phyloP scores from a whole-genome alignment of 1,140 invertebrate genomes.

The Ctenoplectra terminalis region DNA sequence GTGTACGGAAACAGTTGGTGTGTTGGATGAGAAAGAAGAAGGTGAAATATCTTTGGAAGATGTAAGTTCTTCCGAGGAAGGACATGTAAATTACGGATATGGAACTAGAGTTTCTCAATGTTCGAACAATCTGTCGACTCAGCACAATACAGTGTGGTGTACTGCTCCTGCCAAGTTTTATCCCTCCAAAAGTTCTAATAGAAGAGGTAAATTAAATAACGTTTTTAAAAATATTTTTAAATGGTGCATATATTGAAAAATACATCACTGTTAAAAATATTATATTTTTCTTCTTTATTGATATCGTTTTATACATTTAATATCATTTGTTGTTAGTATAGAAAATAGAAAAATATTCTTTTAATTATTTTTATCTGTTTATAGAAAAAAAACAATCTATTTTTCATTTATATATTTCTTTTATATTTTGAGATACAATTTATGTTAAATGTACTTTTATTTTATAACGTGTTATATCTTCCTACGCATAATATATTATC shows the following conservation, averaged over 20 bases:
- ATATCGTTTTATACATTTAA: constrained; percentile 4
- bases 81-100: constrained; percentile 65
- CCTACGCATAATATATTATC: constrained; percentile 15
- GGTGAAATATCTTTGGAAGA: constrained; percentile 81
- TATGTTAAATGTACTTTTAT: background rate
- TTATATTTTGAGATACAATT: background rate
- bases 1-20: constrained; percentile 73
- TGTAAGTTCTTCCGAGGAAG: constrained; percentile 81
- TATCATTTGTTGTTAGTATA: background rate
- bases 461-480: constrained; percentile 19
- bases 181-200: constrained; percentile 56
- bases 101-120: constrained; percentile 56
- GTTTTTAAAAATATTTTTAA: constrained; percentile 2
- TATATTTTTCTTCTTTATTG: too few species aligned
- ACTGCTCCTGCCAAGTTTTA: constrained; percentile 36
- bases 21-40: constrained; percentile 78
- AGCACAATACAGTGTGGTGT: constrained; percentile 69
- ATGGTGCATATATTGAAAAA: background rate
- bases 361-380: background rate
- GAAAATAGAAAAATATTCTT: background rate
- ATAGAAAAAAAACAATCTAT: background rate
- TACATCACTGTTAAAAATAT: background rate
- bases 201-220: constrained; percentile 68
- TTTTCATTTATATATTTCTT: background rate
- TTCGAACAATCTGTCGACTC: constrained; percentile 61